A percentile compares a stretch with the other conserved stretches of the same genome.
Evolutionary conservation across 2,797 vertebrate genomes (phyloP).

Genomic region (Chelidonichthys spinosus): DNA sequence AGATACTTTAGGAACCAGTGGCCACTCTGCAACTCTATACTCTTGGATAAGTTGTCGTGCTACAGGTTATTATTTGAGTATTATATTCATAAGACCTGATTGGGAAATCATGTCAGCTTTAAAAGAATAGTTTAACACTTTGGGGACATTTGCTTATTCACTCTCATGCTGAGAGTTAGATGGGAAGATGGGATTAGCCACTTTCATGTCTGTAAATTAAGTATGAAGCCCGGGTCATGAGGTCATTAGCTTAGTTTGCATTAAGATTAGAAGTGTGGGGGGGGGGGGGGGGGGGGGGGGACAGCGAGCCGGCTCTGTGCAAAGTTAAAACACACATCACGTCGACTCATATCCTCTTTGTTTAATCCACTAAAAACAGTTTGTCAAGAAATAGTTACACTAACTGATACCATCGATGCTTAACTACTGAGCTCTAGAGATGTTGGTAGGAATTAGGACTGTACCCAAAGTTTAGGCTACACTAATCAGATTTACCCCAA

Average conservation of each 20-base stretch:
- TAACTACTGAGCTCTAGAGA: background rate
- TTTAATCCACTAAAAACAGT: background rate
- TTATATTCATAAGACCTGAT: background rate
- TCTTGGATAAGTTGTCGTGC: background rate
- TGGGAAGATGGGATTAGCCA: background rate
- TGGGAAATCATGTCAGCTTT: background rate
- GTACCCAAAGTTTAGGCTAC: too few species aligned
- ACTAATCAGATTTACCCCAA: too few species aligned
- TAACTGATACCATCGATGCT: background rate
- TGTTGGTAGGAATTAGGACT: background rate
- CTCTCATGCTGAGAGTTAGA: constrained; percentile 1
- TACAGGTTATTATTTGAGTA: background rate
- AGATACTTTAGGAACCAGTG: background rate
- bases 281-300: too few species aligned
- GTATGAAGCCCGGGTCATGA: background rate
- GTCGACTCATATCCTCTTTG: background rate
- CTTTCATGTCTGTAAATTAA: background rate
- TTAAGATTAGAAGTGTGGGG: background rate
- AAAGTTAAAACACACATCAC: background rate
- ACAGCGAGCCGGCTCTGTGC: background rate
- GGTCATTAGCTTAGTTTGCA: background rate
- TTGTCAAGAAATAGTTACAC: background rate
- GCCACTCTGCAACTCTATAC: background rate
- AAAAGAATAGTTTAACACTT: background rate
- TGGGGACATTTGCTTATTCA: background rate